Conservation (phyloP, 2,113 vertebrate species). For the Nipponia nippon region DNA sequence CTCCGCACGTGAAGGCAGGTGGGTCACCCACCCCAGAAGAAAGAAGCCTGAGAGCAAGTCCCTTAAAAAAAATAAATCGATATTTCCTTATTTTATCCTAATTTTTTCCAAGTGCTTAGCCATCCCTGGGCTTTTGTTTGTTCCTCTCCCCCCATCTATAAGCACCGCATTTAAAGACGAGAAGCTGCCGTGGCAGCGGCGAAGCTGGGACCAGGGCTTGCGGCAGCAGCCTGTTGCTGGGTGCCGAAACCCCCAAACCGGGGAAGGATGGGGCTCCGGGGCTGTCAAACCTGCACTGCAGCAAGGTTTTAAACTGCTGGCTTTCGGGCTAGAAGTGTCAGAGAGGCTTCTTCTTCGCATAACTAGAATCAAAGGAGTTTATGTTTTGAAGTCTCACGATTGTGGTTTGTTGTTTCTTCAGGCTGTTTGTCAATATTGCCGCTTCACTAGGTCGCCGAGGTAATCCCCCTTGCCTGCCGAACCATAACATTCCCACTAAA, state of each 20-base stretch:
- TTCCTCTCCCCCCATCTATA: neutral
- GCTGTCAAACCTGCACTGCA: neutral
- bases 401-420: neutral
- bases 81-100: neutral
- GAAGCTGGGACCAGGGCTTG: neutral
- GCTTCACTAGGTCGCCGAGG: neutral
- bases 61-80: neutral
- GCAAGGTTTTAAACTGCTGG: neutral
- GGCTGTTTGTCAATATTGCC: neutral
- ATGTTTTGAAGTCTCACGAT: neutral
- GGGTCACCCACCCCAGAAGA: neutral
- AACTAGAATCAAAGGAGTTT: neutral
- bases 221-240: neutral
- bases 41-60: neutral
- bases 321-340: neutral
- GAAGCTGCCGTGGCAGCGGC: accelerated
- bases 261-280: neutral
- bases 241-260: accelerated
- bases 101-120: neutral
- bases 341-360: neutral
- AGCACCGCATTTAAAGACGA: neutral
- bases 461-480: neutral
- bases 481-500: neutral
- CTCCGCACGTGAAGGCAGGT: neutral
- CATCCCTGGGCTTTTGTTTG: too few relatives aligned